Percentiles rank a stretch among this genome's conserved stretches.
Evolutionary conservation across 35 echinoderm and acorn worm species (phyloP).

Genomic region (Apostichopus japonicus): DNA sequence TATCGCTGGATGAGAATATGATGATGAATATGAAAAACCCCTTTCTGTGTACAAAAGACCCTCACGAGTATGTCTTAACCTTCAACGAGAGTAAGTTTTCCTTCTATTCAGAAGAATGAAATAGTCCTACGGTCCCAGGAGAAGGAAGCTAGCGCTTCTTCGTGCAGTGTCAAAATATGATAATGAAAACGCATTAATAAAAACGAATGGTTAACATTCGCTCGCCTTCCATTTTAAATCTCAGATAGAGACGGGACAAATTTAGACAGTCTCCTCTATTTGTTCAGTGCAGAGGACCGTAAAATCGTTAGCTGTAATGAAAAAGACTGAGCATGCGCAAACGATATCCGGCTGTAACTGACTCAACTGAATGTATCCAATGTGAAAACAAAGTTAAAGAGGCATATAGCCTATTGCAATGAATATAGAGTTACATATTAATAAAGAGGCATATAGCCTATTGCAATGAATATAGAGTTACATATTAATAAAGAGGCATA

Average conservation of each 20-base stretch:
- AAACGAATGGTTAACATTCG: constrained; percentile 16
- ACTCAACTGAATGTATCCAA: constrained; percentile 23
- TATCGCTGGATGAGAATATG: not conserved
- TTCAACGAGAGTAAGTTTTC: not conserved
- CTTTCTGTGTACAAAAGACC: not conserved
- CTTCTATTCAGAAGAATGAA: not conserved
- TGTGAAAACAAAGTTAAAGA: constrained; percentile 8
- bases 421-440: too few species aligned
- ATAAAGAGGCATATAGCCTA: constrained; percentile 15
- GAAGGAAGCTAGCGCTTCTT: constrained; percentile 10
- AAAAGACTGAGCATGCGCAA: constrained; percentile 18
- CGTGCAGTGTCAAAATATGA: constrained; percentile 18
- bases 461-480: too few species aligned
- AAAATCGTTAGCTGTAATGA: constrained; percentile 1
- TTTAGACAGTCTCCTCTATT: constrained; percentile 17
- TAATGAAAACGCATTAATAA: constrained; percentile 6
- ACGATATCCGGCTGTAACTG: not conserved
- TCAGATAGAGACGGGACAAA: constrained; percentile 5
- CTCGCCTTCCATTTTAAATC: constrained; percentile 9
- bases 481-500: constrained; percentile 3
- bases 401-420: not conserved
- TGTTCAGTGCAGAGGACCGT: not conserved
- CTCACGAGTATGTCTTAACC: not conserved
- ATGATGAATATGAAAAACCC: constrained; percentile 7
- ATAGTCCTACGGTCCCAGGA: constrained; percentile 7